Conservation (phyloP, 1,140 invertebrate genomes). For the Leptinotarsa undecemlineata region DNA sequence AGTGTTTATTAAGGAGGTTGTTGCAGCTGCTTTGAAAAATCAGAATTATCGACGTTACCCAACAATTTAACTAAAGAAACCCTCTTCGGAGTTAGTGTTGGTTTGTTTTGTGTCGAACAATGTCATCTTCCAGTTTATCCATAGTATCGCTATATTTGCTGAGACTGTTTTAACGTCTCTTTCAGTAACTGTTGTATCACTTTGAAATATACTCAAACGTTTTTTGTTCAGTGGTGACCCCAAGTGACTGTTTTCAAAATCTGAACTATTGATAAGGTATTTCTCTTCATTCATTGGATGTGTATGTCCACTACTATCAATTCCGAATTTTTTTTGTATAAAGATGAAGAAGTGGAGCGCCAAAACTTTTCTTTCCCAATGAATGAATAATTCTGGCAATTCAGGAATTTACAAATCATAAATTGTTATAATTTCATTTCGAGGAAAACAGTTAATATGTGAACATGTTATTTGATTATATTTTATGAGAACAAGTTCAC, state of each 20-base stretch:
- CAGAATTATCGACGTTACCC: neutral
- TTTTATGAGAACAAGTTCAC: too few species aligned
- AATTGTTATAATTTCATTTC: too few species aligned
- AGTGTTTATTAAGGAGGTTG: neutral
- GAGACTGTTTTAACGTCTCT: constrained; percentile 20
- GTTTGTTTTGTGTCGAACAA: constrained; percentile 36
- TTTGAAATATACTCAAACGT: constrained; percentile 38
- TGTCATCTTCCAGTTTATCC: constrained; percentile 29
- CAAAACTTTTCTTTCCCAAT: too few species aligned
- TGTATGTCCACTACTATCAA: constrained; percentile 69
- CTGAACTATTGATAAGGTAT: constrained; percentile 52
- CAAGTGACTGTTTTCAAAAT: constrained; percentile 45
- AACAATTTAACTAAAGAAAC: constrained; percentile 13
- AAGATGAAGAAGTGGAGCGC: too few species aligned
- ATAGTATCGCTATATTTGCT: constrained; percentile 3
- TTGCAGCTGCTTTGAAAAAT: neutral
- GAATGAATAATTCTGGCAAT: too few species aligned
- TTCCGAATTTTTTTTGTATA: neutral
- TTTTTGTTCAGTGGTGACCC: constrained; percentile 69
- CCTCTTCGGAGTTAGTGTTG: neutral
- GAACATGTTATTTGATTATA: too few species aligned
- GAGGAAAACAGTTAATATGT: too few species aligned
- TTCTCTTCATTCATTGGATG: constrained; percentile 63
- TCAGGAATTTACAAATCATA: too few species aligned
- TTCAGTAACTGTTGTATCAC: constrained; percentile 32